Conservation (phyloP, 2,888 invertebrate species). For the Mycalesis mineus region DNA sequence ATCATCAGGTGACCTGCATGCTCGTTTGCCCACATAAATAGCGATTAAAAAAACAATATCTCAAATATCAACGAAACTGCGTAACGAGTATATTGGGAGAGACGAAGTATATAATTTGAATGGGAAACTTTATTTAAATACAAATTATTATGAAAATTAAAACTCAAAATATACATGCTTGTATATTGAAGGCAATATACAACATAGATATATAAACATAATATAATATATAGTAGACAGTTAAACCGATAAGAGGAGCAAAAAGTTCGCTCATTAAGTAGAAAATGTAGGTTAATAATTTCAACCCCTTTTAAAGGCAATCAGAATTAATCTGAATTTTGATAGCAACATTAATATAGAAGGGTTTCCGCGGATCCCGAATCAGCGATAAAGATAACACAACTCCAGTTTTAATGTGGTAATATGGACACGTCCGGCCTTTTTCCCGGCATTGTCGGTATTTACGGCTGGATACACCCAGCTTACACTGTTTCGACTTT, state of each 20-base stretch:
- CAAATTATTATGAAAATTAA: too few relatives aligned
- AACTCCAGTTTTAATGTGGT: slow-evolving; percentile 38
- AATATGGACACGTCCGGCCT: slow-evolving; percentile 40
- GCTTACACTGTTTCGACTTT: slow-evolving; percentile 30
- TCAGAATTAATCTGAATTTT: slow-evolving; percentile 31
- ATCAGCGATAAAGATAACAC: slow-evolving; percentile 39
- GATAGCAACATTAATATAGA: slow-evolving; percentile 32
- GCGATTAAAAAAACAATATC: too few relatives aligned
- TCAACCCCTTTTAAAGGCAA: slow-evolving; percentile 17
- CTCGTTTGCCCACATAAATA: too few relatives aligned
- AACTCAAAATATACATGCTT: too few relatives aligned
- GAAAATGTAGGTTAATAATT: slow-evolving; percentile 7
- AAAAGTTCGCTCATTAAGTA: slow-evolving; percentile 3
- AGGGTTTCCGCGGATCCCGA: slow-evolving; percentile 27
- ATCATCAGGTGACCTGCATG: too few relatives aligned
- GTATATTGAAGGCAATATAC: too few relatives aligned
- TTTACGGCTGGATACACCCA: slow-evolving; percentile 34
- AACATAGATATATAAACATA: too few relatives aligned
- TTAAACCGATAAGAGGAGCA: not conserved
- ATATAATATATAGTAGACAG: not conserved
- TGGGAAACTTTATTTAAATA: too few relatives aligned
- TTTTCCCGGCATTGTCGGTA: slow-evolving; percentile 24
- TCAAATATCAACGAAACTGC: too few relatives aligned
- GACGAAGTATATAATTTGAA: too few relatives aligned
- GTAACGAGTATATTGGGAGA: too few relatives aligned